These are phyloP conservation scores for Tipula unca DNA, from an alignment of 2,888 invertebrate species.

Conservation along the genomic window DNA sequence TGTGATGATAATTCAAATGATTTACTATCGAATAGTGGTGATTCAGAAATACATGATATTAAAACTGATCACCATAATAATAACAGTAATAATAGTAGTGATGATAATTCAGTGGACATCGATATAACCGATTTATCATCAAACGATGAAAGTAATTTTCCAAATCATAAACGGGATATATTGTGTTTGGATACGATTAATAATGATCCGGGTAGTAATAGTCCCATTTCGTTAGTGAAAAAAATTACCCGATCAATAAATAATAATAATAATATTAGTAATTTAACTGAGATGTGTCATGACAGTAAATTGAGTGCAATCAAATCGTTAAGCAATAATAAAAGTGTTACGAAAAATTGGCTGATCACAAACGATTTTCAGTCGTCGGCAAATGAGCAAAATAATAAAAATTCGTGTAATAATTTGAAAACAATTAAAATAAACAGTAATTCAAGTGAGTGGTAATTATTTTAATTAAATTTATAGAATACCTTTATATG, in stretches of 20 bases:
- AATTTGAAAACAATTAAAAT: background rate
- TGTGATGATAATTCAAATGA: slow-evolving; percentile 14
- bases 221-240: slow-evolving; percentile 32
- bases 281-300: slow-evolving; percentile 22
- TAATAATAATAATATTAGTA: no score
- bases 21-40: slow-evolving; percentile 18
- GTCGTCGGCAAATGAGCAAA: slow-evolving; percentile 27
- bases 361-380: slow-evolving; percentile 33
- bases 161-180: slow-evolving; percentile 28
- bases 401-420: slow-evolving; percentile 16
- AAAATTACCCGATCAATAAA: slow-evolving; percentile 25
- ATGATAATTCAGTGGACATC: slow-evolving; percentile 43
- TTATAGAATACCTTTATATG: background rate
- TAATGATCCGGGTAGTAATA: background rate
- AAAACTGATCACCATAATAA: slow-evolving; percentile 17
- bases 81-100: slow-evolving; percentile 23
- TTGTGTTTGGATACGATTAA: slow-evolving; percentile 23
- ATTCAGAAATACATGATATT: slow-evolving; percentile 17
- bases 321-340: slow-evolving; percentile 22
- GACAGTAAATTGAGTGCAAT: slow-evolving; percentile 19
- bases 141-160: slow-evolving; percentile 30
- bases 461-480: background rate
- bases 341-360: slow-evolving; percentile 33
- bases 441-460: background rate
- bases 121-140: slow-evolving; percentile 41